Percentiles rank a stretch among this genome's conserved stretches.
These are phyloP conservation scores for Macropodus opercularis DNA, from an alignment of 2,797 vertebrate genomes.

Conservation along the genomic window DNA sequence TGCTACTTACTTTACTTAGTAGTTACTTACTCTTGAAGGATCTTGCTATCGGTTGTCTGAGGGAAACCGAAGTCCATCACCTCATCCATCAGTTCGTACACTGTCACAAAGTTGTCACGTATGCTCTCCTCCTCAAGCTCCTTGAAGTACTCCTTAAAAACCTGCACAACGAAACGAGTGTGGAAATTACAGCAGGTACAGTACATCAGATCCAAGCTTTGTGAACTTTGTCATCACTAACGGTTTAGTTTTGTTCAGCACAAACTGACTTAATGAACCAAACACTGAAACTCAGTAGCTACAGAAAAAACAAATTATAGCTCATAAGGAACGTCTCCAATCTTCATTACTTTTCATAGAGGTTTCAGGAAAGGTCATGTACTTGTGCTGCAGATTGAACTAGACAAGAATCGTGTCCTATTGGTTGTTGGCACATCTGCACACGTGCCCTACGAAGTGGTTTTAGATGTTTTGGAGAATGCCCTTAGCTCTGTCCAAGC, in stretches of 20 bases:
- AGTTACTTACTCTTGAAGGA: slow-evolving; percentile 85
- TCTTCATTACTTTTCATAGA: too few relatives aligned
- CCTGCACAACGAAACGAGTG: slow-evolving; percentile 58
- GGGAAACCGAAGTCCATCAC: slow-evolving; percentile 88
- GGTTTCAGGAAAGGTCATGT: too few relatives aligned
- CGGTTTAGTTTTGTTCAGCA: too few relatives aligned
- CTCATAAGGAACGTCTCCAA: too few relatives aligned
- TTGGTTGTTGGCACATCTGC: background rate
- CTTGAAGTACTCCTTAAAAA: slow-evolving; percentile 87
- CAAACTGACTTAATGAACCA: too few relatives aligned
- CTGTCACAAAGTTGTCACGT: slow-evolving; percentile 87
- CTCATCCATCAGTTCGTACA: slow-evolving; percentile 87
- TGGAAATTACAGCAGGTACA: too few relatives aligned
- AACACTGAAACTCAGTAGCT: too few relatives aligned
- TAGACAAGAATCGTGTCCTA: background rate
- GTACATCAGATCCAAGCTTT: too few relatives aligned
- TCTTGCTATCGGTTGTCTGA: slow-evolving; percentile 88
- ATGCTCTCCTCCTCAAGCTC: slow-evolving; percentile 87
- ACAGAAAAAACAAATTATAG: too few relatives aligned
- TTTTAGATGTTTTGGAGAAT: background rate
- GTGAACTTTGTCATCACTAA: too few relatives aligned
- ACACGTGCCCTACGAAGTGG: background rate
- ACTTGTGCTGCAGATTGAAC: background rate
- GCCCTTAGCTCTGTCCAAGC: background rate
- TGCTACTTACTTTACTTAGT: background rate